Evolutionary conservation across 2,797 vertebrate species (phyloP).

Genomic region (Brachyrhaphis roseni): DNA sequence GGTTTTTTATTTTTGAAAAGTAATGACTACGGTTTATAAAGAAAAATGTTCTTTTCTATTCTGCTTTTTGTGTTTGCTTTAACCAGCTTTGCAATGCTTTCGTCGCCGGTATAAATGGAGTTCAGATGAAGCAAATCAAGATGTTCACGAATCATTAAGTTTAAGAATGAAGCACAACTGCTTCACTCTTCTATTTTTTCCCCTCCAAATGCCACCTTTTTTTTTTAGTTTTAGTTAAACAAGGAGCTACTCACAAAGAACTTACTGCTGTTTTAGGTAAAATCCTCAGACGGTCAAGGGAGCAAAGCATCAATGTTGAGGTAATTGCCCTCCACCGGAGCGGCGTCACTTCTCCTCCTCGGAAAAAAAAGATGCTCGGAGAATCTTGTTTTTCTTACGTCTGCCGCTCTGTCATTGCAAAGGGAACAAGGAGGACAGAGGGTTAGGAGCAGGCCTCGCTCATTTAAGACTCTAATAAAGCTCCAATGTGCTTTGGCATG

Average conservation of each 20-base stretch:
- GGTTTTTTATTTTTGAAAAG: not conserved
- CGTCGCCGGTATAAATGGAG: not conserved
- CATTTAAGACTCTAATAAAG: constrained; percentile 40
- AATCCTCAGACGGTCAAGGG: constrained; percentile 61
- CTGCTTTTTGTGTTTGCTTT: constrained; percentile 16
- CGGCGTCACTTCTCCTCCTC: constrained; percentile 56
- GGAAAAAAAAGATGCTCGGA: constrained; percentile 43
- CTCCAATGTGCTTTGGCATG: constrained; percentile 18
- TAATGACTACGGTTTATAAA: not conserved
- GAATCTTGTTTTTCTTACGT: constrained; percentile 53
- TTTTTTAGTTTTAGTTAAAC: constrained; percentile 1
- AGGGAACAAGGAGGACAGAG: constrained; percentile 53
- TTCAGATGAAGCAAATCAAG: constrained; percentile 40
- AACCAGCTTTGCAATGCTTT: constrained; percentile 38
- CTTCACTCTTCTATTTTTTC: constrained; percentile 22
- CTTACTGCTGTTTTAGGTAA: constrained; percentile 72
- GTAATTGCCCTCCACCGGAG: constrained; percentile 71
- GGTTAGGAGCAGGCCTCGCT: constrained; percentile 54
- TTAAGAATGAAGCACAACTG: constrained; percentile 24
- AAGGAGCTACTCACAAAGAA: constrained; percentile 4
- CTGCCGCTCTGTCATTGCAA: constrained; percentile 60
- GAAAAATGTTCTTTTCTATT: not conserved
- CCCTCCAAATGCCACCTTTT: constrained; percentile 20
- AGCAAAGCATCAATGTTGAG: constrained; percentile 58
- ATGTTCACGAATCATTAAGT: constrained; percentile 35